These are phyloP conservation scores for Petrophora chlorosata DNA, from an alignment of 2,888 invertebrate species.

Conservation along the genomic window DNA sequence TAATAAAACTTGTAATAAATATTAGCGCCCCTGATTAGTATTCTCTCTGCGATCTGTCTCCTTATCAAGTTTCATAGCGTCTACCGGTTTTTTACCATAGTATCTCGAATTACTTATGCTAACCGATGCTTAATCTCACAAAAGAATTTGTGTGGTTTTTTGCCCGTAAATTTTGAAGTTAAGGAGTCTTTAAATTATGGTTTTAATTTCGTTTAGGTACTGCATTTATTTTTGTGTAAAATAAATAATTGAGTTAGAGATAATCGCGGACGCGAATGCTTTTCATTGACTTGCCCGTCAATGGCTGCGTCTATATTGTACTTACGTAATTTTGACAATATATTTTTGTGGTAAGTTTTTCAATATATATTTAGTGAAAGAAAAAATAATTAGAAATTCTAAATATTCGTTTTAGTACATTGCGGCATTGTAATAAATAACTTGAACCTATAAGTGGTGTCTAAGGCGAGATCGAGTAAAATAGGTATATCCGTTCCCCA, in stretches of 20 bases:
- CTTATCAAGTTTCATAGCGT: constrained; percentile 38
- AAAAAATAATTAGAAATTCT: too few species aligned
- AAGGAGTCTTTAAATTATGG: constrained; percentile 21
- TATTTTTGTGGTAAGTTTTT: constrained; percentile 3
- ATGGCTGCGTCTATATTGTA: too few species aligned
- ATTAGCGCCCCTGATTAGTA: constrained; percentile 38
- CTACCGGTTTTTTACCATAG: constrained; percentile 41
- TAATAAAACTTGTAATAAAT: constrained; percentile 39
- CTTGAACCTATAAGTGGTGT: too few species aligned
- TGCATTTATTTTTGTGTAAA: constrained; percentile 2
- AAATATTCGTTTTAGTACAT: too few species aligned
- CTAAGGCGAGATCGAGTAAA: too few species aligned
- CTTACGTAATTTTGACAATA: not conserved
- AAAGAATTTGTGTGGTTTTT: constrained; percentile 27
- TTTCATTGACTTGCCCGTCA: too few species aligned
- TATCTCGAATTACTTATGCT: constrained; percentile 45
- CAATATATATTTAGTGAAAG: too few species aligned
- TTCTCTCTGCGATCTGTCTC: constrained; percentile 33
- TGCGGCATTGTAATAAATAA: too few species aligned
- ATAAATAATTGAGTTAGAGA: too few species aligned
- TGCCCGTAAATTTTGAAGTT: constrained; percentile 26
- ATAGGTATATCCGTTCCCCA: too few species aligned
- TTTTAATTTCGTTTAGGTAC: constrained; percentile 14
- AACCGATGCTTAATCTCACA: constrained; percentile 37
- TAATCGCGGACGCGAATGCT: too few species aligned